Evolutionary conservation across 2,888 invertebrate genomes (phyloP).

Genomic region (Mycalesis mineus): DNA sequence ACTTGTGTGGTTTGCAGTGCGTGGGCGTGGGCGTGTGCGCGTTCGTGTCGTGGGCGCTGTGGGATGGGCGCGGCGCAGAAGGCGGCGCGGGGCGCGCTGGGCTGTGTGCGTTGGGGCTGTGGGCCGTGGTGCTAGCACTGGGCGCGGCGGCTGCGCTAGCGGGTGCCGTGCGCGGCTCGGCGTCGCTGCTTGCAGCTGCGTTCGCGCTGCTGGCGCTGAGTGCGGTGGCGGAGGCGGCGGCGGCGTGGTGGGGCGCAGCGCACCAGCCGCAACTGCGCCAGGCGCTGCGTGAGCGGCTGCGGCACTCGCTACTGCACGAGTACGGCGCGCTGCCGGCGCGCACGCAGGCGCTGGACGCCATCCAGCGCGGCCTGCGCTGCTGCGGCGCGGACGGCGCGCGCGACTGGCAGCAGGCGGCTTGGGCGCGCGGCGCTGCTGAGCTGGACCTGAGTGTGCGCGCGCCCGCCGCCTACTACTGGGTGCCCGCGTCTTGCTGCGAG

Average conservation of each 20-base stretch:
- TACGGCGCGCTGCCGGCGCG: slow-evolving; percentile 53
- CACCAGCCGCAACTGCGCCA: slow-evolving; percentile 50
- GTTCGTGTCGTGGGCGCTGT: slow-evolving; percentile 61
- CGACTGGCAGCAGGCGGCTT: slow-evolving; percentile 85
- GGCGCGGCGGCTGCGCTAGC: slow-evolving; percentile 52
- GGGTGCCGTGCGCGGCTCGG: slow-evolving; percentile 47
- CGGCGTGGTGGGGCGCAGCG: slow-evolving; percentile 64
- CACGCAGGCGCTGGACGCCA: slow-evolving; percentile 58
- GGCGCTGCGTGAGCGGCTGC: slow-evolving; percentile 45
- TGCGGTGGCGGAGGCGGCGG: slow-evolving; percentile 63
- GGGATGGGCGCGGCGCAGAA: slow-evolving; percentile 56
- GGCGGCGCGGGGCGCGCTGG: slow-evolving; percentile 56
- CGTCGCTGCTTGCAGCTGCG: slow-evolving; percentile 55
- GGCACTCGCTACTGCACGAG: slow-evolving; percentile 47
- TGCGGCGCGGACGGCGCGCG: slow-evolving; percentile 96
- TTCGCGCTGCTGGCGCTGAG: slow-evolving; percentile 60
- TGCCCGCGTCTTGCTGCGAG: slow-evolving; percentile 60
- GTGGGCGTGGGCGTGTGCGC: slow-evolving; percentile 54
- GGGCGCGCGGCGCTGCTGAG: slow-evolving; percentile 35
- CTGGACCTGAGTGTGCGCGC: slow-evolving; percentile 62
- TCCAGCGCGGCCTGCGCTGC: slow-evolving; percentile 84
- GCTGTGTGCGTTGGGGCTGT: slow-evolving; percentile 52
- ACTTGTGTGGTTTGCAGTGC: slow-evolving; percentile 43
- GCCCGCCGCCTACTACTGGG: slow-evolving; percentile 50
- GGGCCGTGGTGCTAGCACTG: slow-evolving; percentile 53